Base-by-base conservation (phyloP, 2,888 invertebrate genomes). In the Drosophila melanosoma region DNA sequence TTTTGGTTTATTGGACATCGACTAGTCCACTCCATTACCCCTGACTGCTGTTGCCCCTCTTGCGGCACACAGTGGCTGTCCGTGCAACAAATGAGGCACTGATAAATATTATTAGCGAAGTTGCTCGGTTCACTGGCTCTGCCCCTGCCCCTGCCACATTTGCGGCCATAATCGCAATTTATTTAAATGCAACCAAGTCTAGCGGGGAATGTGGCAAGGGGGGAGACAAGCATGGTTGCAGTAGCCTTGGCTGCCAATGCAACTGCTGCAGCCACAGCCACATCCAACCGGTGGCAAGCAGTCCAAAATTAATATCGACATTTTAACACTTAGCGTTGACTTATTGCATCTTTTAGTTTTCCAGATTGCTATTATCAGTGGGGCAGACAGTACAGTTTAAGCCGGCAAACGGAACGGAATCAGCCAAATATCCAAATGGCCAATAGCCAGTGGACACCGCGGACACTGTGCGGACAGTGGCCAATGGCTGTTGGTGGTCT, bases 261-360 rank as follows among this genome's bases (percentile, higher is more conserved):
- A 49, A 58, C 48, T 20, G 35, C n/a, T 33, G 60, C 35, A 12
- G 48, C 45, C 48, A 63, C 56, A 38, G 33, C 58, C 51, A 52
- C 11, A 54, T 58, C 53, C 61, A 71, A 71, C 61, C 80, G 68
- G 76, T 81, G 76, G 83, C 75, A 75, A 79, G 73, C 73, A 83
- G 81, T 81, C 83, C 81, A 85, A 88, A 90, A 90, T 91, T 91
- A 91, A 90, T 90, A 90, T 91, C 89, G 90, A 91, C 90, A 90
- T 89, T 90, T 91, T 91, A 91, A 91, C 91, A 91, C 91, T 91
- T 90, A 87, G 79, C 81, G 69, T 79, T 88, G 90, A 91, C 86
- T 88, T 89, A 91, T 91, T 83, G 90, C 89, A 82, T 84, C 87
- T 90, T 82, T 90, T 82, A 90, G 80, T 89, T 82, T 81, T 87